Base-by-base conservation (phyloP, 2,113 vertebrate species). In the Alouatta palliata region DNA sequence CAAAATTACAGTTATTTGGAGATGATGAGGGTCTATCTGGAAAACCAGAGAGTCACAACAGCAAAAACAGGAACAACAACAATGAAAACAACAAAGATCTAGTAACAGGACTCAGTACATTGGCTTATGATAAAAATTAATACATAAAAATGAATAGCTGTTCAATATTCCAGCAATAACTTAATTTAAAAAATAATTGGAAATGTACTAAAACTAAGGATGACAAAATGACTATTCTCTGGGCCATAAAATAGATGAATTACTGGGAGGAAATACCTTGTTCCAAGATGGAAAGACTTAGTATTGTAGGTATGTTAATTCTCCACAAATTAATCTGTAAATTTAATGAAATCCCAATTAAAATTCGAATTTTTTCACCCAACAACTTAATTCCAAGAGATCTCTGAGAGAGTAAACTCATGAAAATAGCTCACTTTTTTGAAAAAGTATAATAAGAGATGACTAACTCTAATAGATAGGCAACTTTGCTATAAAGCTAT, bases 381-480 rank as follows among this genome's bases (percentile, higher is more conserved):
- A 92, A 70, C 0, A 52, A 80, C 37, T 92, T 94, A 96, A 96
- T 95, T 95, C 47, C 20, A 89, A 97, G 76, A 95, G n/a, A 49
- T 64, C 91, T 49, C 2, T 73, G 37, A 90, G 37, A 49, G 35
- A 93, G 79, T 64, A 80, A 70, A 71, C 17, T 91, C 45, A 82
- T 54, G 82, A 88, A 96, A 96, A 87, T 49, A 93, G 25, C 37
- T 73, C 52, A 52, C 52, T 52, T 52, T 80, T 83, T 93, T 80
- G 37, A n/a, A 82, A 90, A 95, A 94, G 11, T 66, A 8, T 87
- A 95, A 66, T 70, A 80, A 93, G 21, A 35, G 52, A 83, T 95
- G 79, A 88, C 30, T 89, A 90, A 89, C 40, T 37, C 30, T 85
- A 76, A 92, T 25, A 94, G 21, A 88, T 75, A 97, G 21, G 58